Conservation (phyloP, 2,113 vertebrate genomes). For the Spea bombifrons region DNA sequence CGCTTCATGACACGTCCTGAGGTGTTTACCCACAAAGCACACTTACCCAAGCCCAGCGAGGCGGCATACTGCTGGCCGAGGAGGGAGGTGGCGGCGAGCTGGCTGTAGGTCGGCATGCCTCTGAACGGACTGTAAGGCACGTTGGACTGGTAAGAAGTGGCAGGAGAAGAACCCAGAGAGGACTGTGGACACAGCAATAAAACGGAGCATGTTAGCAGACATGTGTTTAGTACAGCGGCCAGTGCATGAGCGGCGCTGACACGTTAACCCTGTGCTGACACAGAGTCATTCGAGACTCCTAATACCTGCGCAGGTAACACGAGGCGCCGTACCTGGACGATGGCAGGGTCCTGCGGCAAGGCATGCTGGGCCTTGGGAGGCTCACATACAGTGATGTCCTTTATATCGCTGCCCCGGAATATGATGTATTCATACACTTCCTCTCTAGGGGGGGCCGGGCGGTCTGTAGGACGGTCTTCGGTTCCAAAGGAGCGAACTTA, state of each 20-base stretch:
- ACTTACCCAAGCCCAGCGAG: conserved; percentile 86
- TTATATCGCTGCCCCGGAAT: conserved; percentile 94
- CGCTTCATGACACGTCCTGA: too few relatives aligned
- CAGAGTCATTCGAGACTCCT: not conserved
- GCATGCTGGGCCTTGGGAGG: conserved; percentile 82
- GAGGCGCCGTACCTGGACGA: conserved; percentile 78
- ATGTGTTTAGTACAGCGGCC: too few relatives aligned
- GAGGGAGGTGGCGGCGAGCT: conserved; percentile 82
- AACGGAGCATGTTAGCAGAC: not conserved
- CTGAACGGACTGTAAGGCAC: conserved; percentile 83
- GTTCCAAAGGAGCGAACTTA: conserved; percentile 92
- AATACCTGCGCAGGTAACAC: not conserved
- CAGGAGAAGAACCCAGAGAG: conserved; percentile 76
- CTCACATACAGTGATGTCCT: conserved; percentile 90
- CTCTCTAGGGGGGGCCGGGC: conserved; percentile 84
- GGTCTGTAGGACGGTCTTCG: conserved; percentile 87
- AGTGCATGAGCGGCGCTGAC: too few relatives aligned
- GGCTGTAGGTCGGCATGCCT: conserved; percentile 83
- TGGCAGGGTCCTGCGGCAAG: conserved; percentile 90
- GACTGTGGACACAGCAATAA: conserved; percentile 65
- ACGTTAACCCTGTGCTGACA: not conserved
- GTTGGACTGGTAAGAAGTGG: conserved; percentile 74
- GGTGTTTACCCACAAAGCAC: not conserved
- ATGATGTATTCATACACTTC: conserved; percentile 97
- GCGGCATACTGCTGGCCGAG: conserved; percentile 88